Evolutionary conservation across 2,888 invertebrate genomes (phyloP), one percentile per base, ranked within the genome.

Genomic region (Ophraella communa): DNA sequence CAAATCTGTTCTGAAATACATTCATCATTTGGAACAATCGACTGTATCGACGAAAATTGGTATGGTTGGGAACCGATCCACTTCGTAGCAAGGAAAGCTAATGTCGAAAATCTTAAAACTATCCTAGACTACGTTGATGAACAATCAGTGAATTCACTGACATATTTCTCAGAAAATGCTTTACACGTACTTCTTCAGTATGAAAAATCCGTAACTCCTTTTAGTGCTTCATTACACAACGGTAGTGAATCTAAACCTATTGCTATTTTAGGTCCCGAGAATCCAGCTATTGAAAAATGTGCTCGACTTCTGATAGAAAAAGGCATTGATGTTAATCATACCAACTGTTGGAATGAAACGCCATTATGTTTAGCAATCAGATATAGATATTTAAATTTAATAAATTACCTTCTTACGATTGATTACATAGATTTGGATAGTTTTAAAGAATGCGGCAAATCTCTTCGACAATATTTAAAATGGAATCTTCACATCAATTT

Each of bases 31-130:
- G 52, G 45, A 8, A 39, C 39, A 21, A 24, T 68, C 11, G 57
- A 71, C n/a, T 71, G 61, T 20, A 45, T 64, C 14, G 70, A 74
- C 49, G 62, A 67, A 10, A 44, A 49, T 4, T 72, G 71, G 68
- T 74, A 70, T 54, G 72, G 72, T 18, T 76, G 74, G 74, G 74
- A 73, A 55, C 71, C 74, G 2, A 57, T 76, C 2, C 76, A 76
- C 52, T 72, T 73, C 60, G 67, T 71, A 5, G 70, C 74, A 2
- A 65, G 67, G 44, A 42, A 60, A 11, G 65, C 68, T 5, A 51
- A 74, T 55, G 45, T 60, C 2, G 58, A 58, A 30, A 74, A 73
- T 57, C 65, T 76, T 3, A 20, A 61, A 30, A 59, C 60, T 2
- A 60, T 73, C 4, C 33, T 70, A 17, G 54, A 66, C 0, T 53